phyloP scores from a whole-genome alignment of 2,888 invertebrate genomes.

The Drosophila imparisetae region DNA sequence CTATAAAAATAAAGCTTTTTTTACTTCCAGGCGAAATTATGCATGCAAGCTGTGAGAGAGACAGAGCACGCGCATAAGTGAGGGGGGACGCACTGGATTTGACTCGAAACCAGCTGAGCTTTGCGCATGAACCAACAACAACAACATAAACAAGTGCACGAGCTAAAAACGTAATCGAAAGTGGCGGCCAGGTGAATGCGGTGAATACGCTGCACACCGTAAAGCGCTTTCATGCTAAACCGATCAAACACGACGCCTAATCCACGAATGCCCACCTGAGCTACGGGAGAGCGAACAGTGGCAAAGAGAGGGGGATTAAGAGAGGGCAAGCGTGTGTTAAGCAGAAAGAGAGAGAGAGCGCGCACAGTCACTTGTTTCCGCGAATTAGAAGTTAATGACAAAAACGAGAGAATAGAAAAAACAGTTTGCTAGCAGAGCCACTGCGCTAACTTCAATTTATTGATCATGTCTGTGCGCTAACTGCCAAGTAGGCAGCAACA shows the following conservation, averaged over 20 bases:
- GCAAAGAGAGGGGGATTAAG: constrained; percentile 2
- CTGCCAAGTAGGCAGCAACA: constrained; percentile 19
- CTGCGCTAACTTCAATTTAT: constrained; percentile 47
- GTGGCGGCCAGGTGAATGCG: constrained; percentile 36
- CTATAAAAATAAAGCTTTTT: constrained; percentile 61
- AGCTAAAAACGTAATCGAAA: constrained; percentile 49
- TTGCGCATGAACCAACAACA: constrained; percentile 49
- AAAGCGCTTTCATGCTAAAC: constrained; percentile 28
- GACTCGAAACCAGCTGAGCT: constrained; percentile 40
- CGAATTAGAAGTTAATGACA: constrained; percentile 15
- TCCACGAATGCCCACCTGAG: constrained; percentile 31
- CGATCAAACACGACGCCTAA: constrained; percentile 47
- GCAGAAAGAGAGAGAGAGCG: constrained; percentile 12
- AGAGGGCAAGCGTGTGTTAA: background rate
- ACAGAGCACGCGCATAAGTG: constrained; percentile 22
- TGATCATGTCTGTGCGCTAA: constrained; percentile 39
- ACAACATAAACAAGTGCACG: constrained; percentile 16
- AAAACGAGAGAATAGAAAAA: constrained; percentile 24
- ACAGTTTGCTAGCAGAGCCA: constrained; percentile 34
- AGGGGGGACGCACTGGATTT: constrained; percentile 5
- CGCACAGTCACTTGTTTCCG: constrained; percentile 6
- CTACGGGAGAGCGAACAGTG: constrained; percentile 5
- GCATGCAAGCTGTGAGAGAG: constrained; percentile 16
- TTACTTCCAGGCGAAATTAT: constrained; percentile 41
- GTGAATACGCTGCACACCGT: constrained; percentile 17